phyloP scores from a whole-genome alignment of 2,888 invertebrate species.

The Himalopsyche anomala region DNA sequence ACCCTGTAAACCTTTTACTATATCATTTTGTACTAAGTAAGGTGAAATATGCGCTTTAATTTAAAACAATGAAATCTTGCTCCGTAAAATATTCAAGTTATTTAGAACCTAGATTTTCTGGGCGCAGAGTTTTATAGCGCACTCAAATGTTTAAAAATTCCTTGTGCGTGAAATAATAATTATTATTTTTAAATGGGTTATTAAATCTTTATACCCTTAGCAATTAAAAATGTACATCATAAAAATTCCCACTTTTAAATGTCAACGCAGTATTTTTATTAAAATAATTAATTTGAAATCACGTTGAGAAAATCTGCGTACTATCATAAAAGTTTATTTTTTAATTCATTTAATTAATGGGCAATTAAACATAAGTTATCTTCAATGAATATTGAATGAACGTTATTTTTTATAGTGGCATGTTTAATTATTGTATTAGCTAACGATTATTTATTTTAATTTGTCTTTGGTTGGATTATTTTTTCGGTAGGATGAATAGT shows the following conservation, averaged over 20 bases:
- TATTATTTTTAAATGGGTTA: conserved; percentile 5
- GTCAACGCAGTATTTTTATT: neutral
- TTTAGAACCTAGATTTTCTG: conserved; percentile 34
- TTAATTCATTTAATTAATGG: no score
- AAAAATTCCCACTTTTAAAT: conserved; percentile 4
- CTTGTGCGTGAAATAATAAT: conserved; percentile 18
- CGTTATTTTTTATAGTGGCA: no score
- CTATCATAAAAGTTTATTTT: no score
- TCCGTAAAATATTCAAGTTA: conserved; percentile 26
- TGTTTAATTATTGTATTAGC: no score
- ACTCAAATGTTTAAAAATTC: conserved; percentile 20
- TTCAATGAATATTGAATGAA: no score
- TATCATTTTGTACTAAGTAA: conserved; percentile 36
- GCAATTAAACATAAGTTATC: no score
- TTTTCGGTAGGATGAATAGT: no score
- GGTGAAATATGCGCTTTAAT: conserved; percentile 41
- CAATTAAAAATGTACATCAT: conserved; percentile 11
- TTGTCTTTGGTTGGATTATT: no score
- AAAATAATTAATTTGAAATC: no score
- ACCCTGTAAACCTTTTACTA: conserved; percentile 38
- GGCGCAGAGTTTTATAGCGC: conserved; percentile 12
- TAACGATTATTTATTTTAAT: no score
- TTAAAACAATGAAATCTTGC: conserved; percentile 37
- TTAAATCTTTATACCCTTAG: conserved; percentile 3
- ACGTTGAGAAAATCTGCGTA: no score